Evolutionary conservation across 2,888 invertebrate genomes (phyloP), one percentile per base, ranked within the genome.

Genomic region (Aphidoletes aphidimyza): DNA sequence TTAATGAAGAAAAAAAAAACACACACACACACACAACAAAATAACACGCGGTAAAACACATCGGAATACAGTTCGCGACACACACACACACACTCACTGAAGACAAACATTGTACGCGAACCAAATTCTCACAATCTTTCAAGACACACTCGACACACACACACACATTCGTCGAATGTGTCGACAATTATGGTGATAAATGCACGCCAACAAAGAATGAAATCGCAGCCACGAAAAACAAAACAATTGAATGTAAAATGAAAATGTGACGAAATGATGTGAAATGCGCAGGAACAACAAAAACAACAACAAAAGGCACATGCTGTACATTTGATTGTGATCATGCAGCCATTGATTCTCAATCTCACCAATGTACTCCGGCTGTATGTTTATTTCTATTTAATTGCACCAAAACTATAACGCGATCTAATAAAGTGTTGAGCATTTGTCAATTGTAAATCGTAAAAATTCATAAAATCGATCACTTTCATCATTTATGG

Each of bases 101-200:
- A 26, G 22, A 49, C 6, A 49, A 49, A 49, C 6, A 19, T 8
- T 49, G 49, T 54, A 17, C 17, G n/a, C 22, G 42, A 26, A 54
- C 26, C n/a, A 54, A 54, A 54, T 54, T 54, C 54, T 54, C 54
- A 54, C 26, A n/a, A 54, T 54, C 5, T 26, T 3, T 54, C 19
- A 54, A 69, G 30, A 17, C 30, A 69, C 9, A 69, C 17, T 30
- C n/a, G n/a, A n/a, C n/a, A n/a, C n/a, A n/a, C n/a, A n/a, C n/a
- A n/a, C n/a, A n/a, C n/a, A n/a, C 17, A 30, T 69, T 69, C n/a
- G 69, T 1, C 1, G 37, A 81, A 81, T 81, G 39, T 81, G 81
- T 81, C 81, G 81, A 81, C 37, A 81, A 22, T 69, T 30, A n/a
- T 36, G n/a, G 36, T 81, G 81, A 81, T 81, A 37, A 81, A 81